A percentile compares a stretch with the other conserved stretches of the same genome.
phyloP scores from a whole-genome alignment of 1,140 invertebrate species.

The Drosophila leontia region DNA sequence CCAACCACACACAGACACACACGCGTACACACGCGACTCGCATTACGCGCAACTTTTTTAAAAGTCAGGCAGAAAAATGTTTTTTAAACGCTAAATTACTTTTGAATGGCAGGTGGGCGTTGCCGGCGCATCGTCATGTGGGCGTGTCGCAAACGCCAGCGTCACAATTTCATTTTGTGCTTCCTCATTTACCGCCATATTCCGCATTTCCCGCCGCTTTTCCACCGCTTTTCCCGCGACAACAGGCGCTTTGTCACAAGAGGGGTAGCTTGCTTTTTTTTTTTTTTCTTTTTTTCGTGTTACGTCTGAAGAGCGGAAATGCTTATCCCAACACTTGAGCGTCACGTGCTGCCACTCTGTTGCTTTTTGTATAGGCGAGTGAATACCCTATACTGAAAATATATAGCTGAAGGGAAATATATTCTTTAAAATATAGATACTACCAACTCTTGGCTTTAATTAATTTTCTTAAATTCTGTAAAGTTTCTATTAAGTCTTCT shows the following conservation, averaged over 20 bases:
- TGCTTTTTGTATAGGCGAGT: not conserved
- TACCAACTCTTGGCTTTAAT: too few species aligned
- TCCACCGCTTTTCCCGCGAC: slow-evolving; percentile 26
- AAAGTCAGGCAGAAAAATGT: slow-evolving; percentile 82
- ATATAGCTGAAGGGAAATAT: not conserved
- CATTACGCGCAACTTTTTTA: slow-evolving; percentile 79
- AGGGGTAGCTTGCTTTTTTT: slow-evolving; percentile 16
- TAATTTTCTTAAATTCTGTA: too few species aligned
- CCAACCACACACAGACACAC: slow-evolving; percentile 8
- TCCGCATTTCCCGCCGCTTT: slow-evolving; percentile 5
- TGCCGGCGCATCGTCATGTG: slow-evolving; percentile 26
- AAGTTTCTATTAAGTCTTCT: too few species aligned
- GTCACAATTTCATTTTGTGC: slow-evolving; percentile 79
- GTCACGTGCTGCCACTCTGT: slow-evolving; percentile 65
- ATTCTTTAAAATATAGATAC: too few species aligned
- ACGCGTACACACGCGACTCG: slow-evolving; percentile 36
- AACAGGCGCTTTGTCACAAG: slow-evolving; percentile 29
- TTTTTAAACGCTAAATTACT: slow-evolving; percentile 83
- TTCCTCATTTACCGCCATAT: slow-evolving; percentile 52
- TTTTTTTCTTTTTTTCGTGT: slow-evolving; percentile 54
- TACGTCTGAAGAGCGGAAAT: slow-evolving; percentile 81
- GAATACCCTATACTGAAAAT: slow-evolving; percentile 9
- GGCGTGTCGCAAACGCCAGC: slow-evolving; percentile 59
- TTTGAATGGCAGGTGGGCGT: slow-evolving; percentile 75
- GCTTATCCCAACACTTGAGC: slow-evolving; percentile 81